These are phyloP conservation scores for Procambarus virginalis DNA, from an alignment of 1,140 invertebrate genomes.

Conservation along the genomic window DNA sequence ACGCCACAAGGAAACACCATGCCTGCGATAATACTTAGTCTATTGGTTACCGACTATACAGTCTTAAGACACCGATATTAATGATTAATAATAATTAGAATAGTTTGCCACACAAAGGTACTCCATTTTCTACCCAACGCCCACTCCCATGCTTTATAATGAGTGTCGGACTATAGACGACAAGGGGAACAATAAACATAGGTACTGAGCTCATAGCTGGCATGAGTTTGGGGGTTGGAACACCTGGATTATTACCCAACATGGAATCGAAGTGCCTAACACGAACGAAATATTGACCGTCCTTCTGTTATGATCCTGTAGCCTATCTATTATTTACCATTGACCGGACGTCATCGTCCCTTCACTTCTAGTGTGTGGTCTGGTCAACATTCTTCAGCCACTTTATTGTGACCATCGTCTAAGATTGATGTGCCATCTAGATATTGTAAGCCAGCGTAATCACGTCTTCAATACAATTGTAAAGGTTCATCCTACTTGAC, in stretches of 20 bases:
- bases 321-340: background rate
- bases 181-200: background rate
- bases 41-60: slow-evolving; percentile 20
- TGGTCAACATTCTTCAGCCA: no score
- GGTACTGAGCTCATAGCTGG: slow-evolving; percentile 36
- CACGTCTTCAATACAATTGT: no score
- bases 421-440: no score
- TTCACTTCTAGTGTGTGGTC: no score
- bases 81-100: slow-evolving; percentile 37
- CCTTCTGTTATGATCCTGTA: slow-evolving; percentile 2
- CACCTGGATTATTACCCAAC: slow-evolving; percentile 13
- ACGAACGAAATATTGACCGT: slow-evolving; percentile 23
- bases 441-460: no score
- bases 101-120: slow-evolving; percentile 18
- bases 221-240: slow-evolving; percentile 56
- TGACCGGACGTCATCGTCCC: background rate
- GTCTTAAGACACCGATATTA: slow-evolving; percentile 36
- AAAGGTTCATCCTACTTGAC: no score
- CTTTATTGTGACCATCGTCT: no score
- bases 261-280: slow-evolving; percentile 17
- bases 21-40: slow-evolving; percentile 59
- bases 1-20: slow-evolving; percentile 51
- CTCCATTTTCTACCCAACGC: slow-evolving; percentile 20
- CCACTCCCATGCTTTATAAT: slow-evolving; percentile 42
- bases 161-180: background rate